phyloP scores from a whole-genome alignment of 64 coral and sea anemone species.

The Porites australiensis region DNA sequence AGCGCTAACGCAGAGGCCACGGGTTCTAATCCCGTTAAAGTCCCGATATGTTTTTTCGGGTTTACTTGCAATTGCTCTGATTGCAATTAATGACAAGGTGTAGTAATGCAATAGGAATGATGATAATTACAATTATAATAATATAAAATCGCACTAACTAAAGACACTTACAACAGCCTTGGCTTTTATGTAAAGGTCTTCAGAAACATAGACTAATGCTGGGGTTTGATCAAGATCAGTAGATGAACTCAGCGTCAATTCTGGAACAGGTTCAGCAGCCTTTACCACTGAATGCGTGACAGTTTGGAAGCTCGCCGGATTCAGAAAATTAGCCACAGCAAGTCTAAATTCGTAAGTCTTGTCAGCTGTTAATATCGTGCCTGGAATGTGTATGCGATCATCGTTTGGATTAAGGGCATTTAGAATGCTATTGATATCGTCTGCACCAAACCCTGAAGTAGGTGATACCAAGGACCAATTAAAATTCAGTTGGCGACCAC shows the following conservation, averaged over 20 bases:
- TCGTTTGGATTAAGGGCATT: not conserved
- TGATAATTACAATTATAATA: too few species aligned
- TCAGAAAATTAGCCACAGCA: slow-evolving; percentile 63
- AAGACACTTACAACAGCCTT: slow-evolving; percentile 30
- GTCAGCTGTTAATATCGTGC: not conserved
- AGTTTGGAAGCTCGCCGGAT: not conserved
- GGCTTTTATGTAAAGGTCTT: slow-evolving; percentile 38
- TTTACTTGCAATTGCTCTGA: too few species aligned
- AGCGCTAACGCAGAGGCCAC: too few species aligned
- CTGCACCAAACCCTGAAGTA: not conserved
- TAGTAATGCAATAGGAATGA: too few species aligned
- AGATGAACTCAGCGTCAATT: slow-evolving; percentile 34
- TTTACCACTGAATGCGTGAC: slow-evolving; percentile 48
- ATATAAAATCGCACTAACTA: too few species aligned
- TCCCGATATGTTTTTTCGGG: too few species aligned
- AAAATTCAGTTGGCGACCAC: slow-evolving; percentile 62
- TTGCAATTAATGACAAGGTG: too few species aligned
- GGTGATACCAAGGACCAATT: slow-evolving; percentile 53
- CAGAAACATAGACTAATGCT: slow-evolving; percentile 38
- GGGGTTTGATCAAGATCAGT: slow-evolving; percentile 14
- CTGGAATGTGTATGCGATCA: slow-evolving; percentile 51
- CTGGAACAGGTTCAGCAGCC: slow-evolving; percentile 26
- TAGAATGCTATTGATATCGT: not conserved
- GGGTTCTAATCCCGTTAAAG: too few species aligned
- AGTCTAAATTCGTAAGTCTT: slow-evolving; percentile 60